phyloP scores from a whole-genome alignment of 2,888 invertebrate genomes.

The Phlogophora meticulosa region DNA sequence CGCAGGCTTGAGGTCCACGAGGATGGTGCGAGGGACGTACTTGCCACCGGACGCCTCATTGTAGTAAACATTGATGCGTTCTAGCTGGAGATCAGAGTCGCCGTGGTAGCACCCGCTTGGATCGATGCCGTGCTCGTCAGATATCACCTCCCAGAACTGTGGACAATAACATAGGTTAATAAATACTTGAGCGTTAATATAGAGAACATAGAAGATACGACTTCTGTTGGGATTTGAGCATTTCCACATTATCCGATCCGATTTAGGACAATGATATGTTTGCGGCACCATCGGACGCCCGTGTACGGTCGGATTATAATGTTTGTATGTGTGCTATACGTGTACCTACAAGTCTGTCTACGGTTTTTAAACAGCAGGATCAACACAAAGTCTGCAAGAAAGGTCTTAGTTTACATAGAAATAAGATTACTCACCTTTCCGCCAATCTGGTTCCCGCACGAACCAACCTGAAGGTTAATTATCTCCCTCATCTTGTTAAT shows the following conservation, averaged over 20 bases:
- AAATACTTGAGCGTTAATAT: not conserved
- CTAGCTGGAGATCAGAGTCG: slow-evolving; percentile 94
- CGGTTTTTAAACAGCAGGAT: too few species aligned
- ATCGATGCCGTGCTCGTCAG: slow-evolving; percentile 95
- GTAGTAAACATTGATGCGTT: slow-evolving; percentile 95
- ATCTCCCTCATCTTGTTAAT: slow-evolving; percentile 94
- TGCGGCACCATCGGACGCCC: too few species aligned
- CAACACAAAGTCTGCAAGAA: too few species aligned
- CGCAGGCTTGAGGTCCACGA: slow-evolving; percentile 85
- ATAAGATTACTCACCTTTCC: slow-evolving; percentile 87
- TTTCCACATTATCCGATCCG: too few species aligned
- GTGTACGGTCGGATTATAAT: too few species aligned
- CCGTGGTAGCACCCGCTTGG: slow-evolving; percentile 93
- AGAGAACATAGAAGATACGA: too few species aligned
- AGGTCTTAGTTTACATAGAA: not conserved
- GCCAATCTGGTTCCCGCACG: slow-evolving; percentile 92
- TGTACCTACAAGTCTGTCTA: too few species aligned
- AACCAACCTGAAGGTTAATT: slow-evolving; percentile 94
- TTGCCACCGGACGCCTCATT: slow-evolving; percentile 92
- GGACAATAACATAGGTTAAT: slow-evolving; percentile 36
- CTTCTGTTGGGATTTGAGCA: too few species aligned
- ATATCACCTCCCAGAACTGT: slow-evolving; percentile 95
- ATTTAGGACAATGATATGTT: too few species aligned
- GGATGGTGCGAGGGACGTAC: slow-evolving; percentile 86
- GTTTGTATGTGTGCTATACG: too few species aligned